Evolutionary conservation across 1,140 invertebrate species (phyloP).

Genomic region (Zaprionus capensis): DNA sequence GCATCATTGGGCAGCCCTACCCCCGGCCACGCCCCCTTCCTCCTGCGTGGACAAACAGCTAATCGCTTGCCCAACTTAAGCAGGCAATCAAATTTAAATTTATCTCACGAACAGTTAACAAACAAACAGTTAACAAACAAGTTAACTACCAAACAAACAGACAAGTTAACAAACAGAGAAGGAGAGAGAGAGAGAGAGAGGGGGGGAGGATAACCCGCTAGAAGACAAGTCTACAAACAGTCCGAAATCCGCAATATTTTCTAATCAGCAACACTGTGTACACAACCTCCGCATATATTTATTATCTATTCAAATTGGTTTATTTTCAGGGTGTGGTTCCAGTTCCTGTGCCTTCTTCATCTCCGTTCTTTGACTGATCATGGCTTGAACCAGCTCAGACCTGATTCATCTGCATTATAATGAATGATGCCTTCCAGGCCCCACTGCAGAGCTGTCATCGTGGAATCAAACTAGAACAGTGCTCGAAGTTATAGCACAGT

Average conservation of each 20-base stretch:
- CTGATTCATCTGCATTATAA: too few relatives aligned
- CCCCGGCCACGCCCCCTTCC: not conserved
- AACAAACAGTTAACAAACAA: conserved; percentile 14
- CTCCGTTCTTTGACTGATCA: too few relatives aligned
- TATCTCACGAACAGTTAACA: conserved; percentile 17
- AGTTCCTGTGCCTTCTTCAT: too few relatives aligned
- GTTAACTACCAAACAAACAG: not conserved
- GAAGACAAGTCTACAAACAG: conserved; percentile 18
- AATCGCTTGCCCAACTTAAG: conserved; percentile 18
- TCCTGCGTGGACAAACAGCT: not conserved
- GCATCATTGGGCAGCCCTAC: conserved; percentile 12
- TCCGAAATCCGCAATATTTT: conserved; percentile 7
- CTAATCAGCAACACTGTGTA: conserved; percentile 31
- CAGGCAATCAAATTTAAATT: conserved; percentile 31
- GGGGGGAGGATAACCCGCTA: not conserved
- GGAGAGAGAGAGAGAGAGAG: too few relatives aligned
- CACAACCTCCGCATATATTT: conserved; percentile 17
- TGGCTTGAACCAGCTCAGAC: too few relatives aligned
- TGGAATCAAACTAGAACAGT: not conserved
- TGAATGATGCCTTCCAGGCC: too few relatives aligned
- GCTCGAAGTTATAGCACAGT: not conserved
- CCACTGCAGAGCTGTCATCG: not conserved
- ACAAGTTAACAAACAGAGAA: not conserved
- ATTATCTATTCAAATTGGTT: conserved; percentile 31
- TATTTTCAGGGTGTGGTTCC: conserved; percentile 25